These are phyloP conservation scores for Ochlodes sylvanus DNA, from an alignment of 2,888 invertebrate species.

Conservation along the genomic window DNA sequence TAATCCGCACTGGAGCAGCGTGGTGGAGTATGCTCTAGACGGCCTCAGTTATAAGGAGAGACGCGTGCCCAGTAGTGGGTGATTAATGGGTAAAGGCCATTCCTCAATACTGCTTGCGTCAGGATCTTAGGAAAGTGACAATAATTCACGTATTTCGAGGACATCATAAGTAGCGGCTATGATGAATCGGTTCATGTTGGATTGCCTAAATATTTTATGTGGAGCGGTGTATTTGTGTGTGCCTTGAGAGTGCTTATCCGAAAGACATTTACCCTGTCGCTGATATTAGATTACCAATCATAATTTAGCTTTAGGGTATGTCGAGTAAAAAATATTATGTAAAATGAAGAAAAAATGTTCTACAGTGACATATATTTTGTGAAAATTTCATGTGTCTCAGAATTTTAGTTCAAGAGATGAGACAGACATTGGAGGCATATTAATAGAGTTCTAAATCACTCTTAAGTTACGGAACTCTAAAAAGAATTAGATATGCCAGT, in stretches of 20 bases:
- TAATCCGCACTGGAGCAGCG: no score
- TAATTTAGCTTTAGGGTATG: neutral
- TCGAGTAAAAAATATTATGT: no score
- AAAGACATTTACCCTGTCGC: conserved; percentile 21
- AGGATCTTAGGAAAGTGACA: neutral
- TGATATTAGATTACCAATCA: conserved; percentile 20
- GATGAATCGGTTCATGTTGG: conserved; percentile 11
- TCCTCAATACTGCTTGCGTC: neutral
- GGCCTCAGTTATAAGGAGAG: no score
- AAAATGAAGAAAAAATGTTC: neutral
- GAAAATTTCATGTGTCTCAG: no score
- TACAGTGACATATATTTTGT: no score
- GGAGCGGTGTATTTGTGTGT: conserved; percentile 26
- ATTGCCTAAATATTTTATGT: conserved; percentile 26
- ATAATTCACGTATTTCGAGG: neutral
- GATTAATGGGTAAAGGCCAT: no score
- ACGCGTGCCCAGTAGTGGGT: no score
- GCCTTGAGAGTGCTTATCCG: conserved; percentile 22
- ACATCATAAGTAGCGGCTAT: conserved; percentile 1
- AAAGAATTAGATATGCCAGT: no score
- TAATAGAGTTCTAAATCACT: neutral
- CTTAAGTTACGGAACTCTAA: no score
- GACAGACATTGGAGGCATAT: neutral
- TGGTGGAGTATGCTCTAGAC: no score
- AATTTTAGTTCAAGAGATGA: no score